Base-by-base conservation (phyloP, 1,140 invertebrate species). In the Penaeus japonicus region DNA sequence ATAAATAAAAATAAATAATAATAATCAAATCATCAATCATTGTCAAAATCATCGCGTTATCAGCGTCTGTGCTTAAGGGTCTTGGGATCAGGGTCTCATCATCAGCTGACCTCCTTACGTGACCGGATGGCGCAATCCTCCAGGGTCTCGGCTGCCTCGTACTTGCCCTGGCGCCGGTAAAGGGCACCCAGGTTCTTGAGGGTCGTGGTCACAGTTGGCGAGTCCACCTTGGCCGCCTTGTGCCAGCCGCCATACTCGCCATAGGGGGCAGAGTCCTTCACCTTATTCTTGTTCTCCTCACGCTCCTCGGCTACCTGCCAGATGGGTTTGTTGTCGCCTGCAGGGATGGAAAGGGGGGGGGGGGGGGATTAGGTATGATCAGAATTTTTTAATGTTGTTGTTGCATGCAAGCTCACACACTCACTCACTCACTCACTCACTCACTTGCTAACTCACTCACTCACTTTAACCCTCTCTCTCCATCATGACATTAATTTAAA, bases 291-390 rank as follows among this genome's bases (percentile, higher is more conserved):
- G 92, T 97, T 97, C 92, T 98, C 97, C 93, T 99, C 98, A 32
- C 98, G 94, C 92, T 99, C 99, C 93, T 99, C 99, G 4, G 99
- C 99, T 90, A 99, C 97, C 95, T 99, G 98, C 99, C 99, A 99
- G 92, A 99, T 99, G 10, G 98, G 98, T 94, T 99, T 99, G 94
- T 99, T 99, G 92, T 99, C 97, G 88, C 96, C 96, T 96, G 93
- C 75, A 91, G 89, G 89, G 57, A 18, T 4, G 65, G 73, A 22
- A 80, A 65, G 73, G 18, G 53, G 7, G 70, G 24, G 22, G 22
- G 24, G 0, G 2, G n/a, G 73, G 0, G 10, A 12, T 73, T 32
- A 70, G 2, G 27, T 0, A 47, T 27, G 20, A 4, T 12, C 24
- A 62, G 22, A 24, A 30, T 32, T 62, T 10, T 62, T 15, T 32